Evolutionary conservation across 35 echinoderm and acorn worm species (phyloP).

Genomic region (Acanthaster planci): DNA sequence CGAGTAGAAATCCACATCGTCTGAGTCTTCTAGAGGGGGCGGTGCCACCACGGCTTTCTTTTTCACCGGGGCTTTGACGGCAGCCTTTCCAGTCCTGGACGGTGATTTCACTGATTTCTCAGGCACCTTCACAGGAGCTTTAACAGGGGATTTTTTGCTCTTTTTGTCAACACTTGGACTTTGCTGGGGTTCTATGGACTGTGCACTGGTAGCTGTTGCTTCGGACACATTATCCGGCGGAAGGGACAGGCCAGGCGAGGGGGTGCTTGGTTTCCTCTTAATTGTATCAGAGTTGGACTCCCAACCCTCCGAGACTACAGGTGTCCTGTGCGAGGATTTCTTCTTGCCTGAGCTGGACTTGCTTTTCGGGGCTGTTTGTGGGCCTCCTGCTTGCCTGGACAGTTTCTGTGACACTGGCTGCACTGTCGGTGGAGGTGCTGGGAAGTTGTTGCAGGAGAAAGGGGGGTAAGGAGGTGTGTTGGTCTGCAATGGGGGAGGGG

Average conservation of each 20-base stretch:
- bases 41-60: slow-evolving; percentile 40
- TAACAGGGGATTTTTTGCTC: not conserved
- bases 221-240: not conserved
- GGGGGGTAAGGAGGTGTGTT: slow-evolving; percentile 16
- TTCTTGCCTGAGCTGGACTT: slow-evolving; percentile 37
- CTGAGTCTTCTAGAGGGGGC: slow-evolving; percentile 46
- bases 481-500: slow-evolving; percentile 4
- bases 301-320: slow-evolving; percentile 66
- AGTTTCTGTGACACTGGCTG: slow-evolving; percentile 17
- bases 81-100: slow-evolving; percentile 3
- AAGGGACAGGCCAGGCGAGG: not conserved
- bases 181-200: slow-evolving; percentile 3
- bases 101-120: slow-evolving; percentile 40
- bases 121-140: slow-evolving; percentile 18
- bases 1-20: slow-evolving; percentile 89
- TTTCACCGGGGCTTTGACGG: slow-evolving; percentile 27
- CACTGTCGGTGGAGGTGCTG: slow-evolving; percentile 36
- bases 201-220: not conserved
- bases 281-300: slow-evolving; percentile 70
- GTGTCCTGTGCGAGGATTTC: slow-evolving; percentile 43
- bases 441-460: not conserved
- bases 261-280: slow-evolving; percentile 47
- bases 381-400: slow-evolving; percentile 29
- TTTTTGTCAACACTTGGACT: slow-evolving; percentile 15
- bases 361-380: slow-evolving; percentile 22